phyloP scores from a whole-genome alignment of 2,797 vertebrate species.

The Crocodylus rhombifer region DNA sequence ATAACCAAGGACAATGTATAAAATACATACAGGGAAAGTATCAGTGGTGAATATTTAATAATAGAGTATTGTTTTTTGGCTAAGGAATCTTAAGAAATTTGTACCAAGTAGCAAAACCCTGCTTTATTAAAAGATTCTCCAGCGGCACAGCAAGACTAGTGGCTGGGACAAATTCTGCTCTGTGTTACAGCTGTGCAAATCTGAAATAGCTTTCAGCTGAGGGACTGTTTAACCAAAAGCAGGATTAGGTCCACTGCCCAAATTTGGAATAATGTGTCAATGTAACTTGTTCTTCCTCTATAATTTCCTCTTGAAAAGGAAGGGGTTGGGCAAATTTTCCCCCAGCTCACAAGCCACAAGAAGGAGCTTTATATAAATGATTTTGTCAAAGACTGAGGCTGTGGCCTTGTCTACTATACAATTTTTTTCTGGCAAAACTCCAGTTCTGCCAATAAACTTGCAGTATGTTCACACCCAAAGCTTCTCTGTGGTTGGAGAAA shows the following conservation, averaged over 20 bases:
- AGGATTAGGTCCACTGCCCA: neutral
- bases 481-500: too few species aligned
- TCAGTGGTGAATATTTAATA: too few species aligned
- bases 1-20: neutral
- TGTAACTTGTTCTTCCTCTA: accelerated
- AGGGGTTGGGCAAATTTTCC: neutral
- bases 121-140: neutral
- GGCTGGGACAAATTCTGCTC: accelerated
- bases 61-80: neutral
- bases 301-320: neutral
- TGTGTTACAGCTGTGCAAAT: accelerated
- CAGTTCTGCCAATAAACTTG: too few species aligned
- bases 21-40: neutral
- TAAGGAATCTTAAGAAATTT: neutral
- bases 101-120: neutral
- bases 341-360: neutral
- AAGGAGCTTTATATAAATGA: too few species aligned
- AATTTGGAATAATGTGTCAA: accelerated
- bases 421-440: too few species aligned
- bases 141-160: accelerated
- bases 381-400: too few species aligned
- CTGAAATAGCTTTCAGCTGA: too few species aligned
- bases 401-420: too few species aligned
- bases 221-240: too few species aligned
- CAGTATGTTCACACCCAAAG: too few species aligned